These are phyloP conservation scores for Erynnis tages DNA, from an alignment of 2,888 invertebrate genomes.

Conservation along the genomic window DNA sequence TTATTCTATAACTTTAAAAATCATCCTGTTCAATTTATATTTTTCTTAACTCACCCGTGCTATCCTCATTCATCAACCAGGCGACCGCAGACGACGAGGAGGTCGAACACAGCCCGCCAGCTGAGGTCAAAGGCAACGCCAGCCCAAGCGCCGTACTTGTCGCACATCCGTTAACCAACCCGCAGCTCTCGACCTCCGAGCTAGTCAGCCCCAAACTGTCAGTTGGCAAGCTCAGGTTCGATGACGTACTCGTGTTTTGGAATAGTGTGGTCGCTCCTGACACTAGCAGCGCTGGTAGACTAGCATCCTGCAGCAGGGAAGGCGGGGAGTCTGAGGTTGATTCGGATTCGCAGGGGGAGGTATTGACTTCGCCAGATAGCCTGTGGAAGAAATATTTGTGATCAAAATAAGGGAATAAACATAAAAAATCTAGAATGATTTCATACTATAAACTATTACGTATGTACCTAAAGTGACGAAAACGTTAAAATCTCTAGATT, in stretches of 20 bases:
- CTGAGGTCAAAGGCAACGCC: slow-evolving; percentile 66
- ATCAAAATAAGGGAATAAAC: no score
- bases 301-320: slow-evolving; percentile 67
- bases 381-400: slow-evolving; percentile 44
- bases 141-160: slow-evolving; percentile 54
- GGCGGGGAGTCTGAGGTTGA: slow-evolving; percentile 83
- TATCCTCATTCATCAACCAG: slow-evolving; percentile 82
- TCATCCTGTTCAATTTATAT: no score
- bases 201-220: slow-evolving; percentile 57
- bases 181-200: slow-evolving; percentile 61
- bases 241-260: slow-evolving; percentile 62
- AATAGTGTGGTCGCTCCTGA: slow-evolving; percentile 68
- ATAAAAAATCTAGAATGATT: no score
- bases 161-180: slow-evolving; percentile 71
- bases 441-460: no score
- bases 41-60: slow-evolving; percentile 71
- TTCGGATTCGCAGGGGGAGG: slow-evolving; percentile 83
- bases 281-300: slow-evolving; percentile 70
- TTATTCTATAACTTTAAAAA: no score
- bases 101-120: slow-evolving; percentile 67
- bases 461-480: no score
- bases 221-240: slow-evolving; percentile 50
- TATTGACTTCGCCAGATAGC: slow-evolving; percentile 72
- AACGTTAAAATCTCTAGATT: no score
- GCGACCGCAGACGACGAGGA: slow-evolving; percentile 74